Percentiles rank a stretch among this genome's conserved stretches.
Conservation (phyloP, 2,888 invertebrate genomes). For the Crossocerus cetratus region DNA sequence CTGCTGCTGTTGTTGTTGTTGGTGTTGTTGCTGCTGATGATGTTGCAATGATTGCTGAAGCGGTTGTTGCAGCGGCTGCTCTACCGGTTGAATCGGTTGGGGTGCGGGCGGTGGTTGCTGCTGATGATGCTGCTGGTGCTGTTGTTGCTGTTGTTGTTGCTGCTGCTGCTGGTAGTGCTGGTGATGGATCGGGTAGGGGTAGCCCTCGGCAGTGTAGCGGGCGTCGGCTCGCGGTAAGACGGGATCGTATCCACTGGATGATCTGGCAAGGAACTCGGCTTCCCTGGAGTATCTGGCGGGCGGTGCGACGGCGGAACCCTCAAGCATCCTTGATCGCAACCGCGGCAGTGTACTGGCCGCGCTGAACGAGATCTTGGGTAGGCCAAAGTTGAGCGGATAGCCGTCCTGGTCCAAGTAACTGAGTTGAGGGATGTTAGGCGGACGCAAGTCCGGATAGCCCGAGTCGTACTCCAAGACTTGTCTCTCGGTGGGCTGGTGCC, state of each 20-base stretch:
- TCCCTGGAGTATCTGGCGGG: constrained; percentile 81
- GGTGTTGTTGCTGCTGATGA: neutral
- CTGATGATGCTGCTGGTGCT: constrained; percentile 72
- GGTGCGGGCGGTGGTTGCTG: constrained; percentile 63
- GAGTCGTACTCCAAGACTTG: constrained; percentile 69
- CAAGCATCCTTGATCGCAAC: constrained; percentile 78
- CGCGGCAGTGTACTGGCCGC: constrained; percentile 89
- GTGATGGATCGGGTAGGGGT: constrained; percentile 80
- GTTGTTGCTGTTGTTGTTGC: constrained; percentile 9
- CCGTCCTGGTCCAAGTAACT: constrained; percentile 86
- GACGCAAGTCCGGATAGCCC: constrained; percentile 69
- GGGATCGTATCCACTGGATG: constrained; percentile 69
- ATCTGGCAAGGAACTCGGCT: constrained; percentile 82
- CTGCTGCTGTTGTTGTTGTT: neutral
- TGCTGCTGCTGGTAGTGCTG: constrained; percentile 53
- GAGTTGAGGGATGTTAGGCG: constrained; percentile 63
- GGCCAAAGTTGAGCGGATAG: constrained; percentile 87
- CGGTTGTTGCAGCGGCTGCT: constrained; percentile 76
- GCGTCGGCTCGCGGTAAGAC: constrained; percentile 64
- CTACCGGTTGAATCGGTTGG: constrained; percentile 65
- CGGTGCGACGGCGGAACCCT: constrained; percentile 79
- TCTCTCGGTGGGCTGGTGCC: constrained; percentile 57
- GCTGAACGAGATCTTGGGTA: constrained; percentile 82
- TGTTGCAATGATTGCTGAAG: constrained; percentile 12
- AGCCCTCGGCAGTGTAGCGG: constrained; percentile 89